These are phyloP conservation scores for Pluvianellus socialis DNA, from an alignment of 2,113 vertebrate species.

Conservation along the genomic window DNA sequence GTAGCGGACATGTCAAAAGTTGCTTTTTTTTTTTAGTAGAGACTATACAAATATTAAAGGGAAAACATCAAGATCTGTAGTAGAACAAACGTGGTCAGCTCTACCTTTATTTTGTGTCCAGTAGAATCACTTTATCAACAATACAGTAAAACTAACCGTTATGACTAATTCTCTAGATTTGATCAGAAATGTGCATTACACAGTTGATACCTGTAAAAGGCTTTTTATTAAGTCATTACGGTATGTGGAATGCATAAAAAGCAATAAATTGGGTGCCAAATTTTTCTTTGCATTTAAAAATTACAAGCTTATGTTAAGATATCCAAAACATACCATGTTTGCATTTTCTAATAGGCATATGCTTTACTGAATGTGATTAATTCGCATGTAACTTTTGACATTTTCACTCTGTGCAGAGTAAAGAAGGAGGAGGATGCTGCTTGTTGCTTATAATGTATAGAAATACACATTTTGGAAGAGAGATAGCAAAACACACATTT, in stretches of 20 bases:
- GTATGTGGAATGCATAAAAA: background rate
- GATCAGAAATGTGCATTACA: background rate
- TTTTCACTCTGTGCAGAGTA: slow-evolving; percentile 51
- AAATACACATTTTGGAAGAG: background rate
- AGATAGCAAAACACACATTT: background rate
- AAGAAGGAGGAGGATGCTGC: background rate
- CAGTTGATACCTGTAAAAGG: background rate
- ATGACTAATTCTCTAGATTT: background rate
- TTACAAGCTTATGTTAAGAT: background rate
- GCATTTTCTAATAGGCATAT: background rate
- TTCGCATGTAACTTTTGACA: slow-evolving; percentile 46
- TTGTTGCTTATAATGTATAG: background rate
- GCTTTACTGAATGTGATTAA: background rate
- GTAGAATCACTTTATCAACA: background rate
- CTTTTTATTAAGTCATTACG: background rate
- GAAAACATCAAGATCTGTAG: background rate
- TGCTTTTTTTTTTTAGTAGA: background rate
- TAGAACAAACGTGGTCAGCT: background rate
- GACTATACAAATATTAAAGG: background rate
- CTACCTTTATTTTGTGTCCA: background rate
- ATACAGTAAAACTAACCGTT: background rate
- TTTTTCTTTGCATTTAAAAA: background rate
- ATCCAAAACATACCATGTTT: background rate
- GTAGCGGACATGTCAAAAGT: slow-evolving; percentile 67
- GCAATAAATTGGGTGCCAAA: slow-evolving; percentile 47